Evolutionary conservation across 2,797 vertebrate genomes (phyloP), one percentile per base, ranked within the genome.

Genomic region (Trematomus bernacchii): DNA sequence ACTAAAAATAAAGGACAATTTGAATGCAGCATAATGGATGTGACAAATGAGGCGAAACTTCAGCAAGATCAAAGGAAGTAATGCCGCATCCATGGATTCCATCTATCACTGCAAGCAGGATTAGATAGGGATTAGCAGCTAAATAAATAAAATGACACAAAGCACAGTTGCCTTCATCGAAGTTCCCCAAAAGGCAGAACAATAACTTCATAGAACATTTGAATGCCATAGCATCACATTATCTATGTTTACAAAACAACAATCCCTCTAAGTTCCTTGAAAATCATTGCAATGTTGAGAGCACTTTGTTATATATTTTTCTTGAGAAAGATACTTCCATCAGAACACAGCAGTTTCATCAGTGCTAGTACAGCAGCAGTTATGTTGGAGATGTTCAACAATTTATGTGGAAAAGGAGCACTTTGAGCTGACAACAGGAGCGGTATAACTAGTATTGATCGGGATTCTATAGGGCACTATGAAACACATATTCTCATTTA

Each of bases 41-140:
- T 71, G 62, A 79, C 62, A 42, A 80, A 80, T 54, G 50, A 64
- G 63, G 69, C 2, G 1, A 23, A 65, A 47, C 44, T 57, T 58
- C 52, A 54, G 30, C 30, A 16, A 30, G 27, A 66, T 44, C 57
- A 47, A 42, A 7, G 14, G 62, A 73, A 52, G 55, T 70, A 73
- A 84, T 77, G 77, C 64, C 54, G 66, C 55, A 23, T 66, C 33
- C 33, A n/a, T n/a, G n/a, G n/a, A n/a, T n/a, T n/a, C n/a, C n/a
- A 37, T 37, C 0, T 9, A 37, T 37, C 33, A 37, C 33, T 37
- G 33, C 33, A 7, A 37, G 8, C 33, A 37, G 62, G 33, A 1
- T n/a, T 43, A 30, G 44, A 47, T 3, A 62, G 46, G 33, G 46
- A 23, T 51, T n/a, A 40, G 16, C 13, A 46, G 8, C 12, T 33